Percentiles rank a stretch among this genome's conserved stretches.
Evolutionary conservation across 2,113 vertebrate genomes (phyloP).

Genomic region (Sigmodon hispidus): DNA sequence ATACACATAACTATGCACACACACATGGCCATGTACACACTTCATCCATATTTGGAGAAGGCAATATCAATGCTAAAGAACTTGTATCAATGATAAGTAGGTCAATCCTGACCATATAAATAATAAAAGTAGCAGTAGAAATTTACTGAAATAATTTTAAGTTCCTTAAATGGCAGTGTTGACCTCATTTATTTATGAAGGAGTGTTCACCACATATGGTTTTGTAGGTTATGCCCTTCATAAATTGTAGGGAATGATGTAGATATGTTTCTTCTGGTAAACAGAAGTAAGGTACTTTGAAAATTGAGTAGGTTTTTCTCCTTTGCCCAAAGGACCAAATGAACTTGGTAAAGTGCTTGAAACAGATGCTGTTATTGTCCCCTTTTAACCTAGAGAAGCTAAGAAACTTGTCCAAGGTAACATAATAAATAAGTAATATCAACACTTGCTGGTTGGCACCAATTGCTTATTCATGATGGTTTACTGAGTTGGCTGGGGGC

Average conservation of each 20-base stretch:
- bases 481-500: not conserved
- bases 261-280: not conserved
- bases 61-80: not conserved
- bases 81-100: not conserved
- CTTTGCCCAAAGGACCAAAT: not conserved
- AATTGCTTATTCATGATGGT: not conserved
- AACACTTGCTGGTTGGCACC: not conserved
- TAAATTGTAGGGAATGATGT: not conserved
- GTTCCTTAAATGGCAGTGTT: not conserved
- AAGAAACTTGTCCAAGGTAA: not conserved
- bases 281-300: not conserved
- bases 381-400: slow-evolving; percentile 14
- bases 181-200: slow-evolving; percentile 20
- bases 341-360: not conserved
- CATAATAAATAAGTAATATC: slow-evolving; percentile 10
- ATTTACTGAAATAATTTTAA: slow-evolving; percentile 1
- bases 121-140: not conserved
- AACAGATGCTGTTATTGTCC: not conserved
- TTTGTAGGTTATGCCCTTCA: not conserved
- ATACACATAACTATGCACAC: too few relatives aligned
- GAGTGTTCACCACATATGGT: not conserved
- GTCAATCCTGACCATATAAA: not conserved
- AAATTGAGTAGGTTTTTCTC: not conserved
- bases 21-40: not conserved
- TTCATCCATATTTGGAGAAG: not conserved